Evolutionary conservation across 2,888 invertebrate species (phyloP), one percentile per base, ranked within the genome.

Genomic region (Agrotis clavis): DNA sequence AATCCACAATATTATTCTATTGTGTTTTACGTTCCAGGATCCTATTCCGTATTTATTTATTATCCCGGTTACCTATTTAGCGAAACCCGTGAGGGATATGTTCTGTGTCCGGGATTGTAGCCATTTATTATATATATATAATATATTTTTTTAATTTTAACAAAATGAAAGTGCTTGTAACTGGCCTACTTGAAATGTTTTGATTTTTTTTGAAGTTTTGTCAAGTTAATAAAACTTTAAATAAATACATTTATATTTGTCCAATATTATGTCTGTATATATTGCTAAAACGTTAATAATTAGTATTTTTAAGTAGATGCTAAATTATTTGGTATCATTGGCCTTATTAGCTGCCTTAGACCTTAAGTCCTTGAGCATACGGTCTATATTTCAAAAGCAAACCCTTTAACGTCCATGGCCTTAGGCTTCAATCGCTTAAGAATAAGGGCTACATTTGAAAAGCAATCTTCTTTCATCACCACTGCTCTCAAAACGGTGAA

Each of bases 211-310:
- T 41, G 4, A 41, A 1, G 6, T 11, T 41, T 41, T 14, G 65
- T 71, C 63, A 74, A 68, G 70, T 70, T 47, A 67, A 60, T 62
- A 30, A 56, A 82, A 45, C 41, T 18, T 56, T 21, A 53, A 41
- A 41, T 48, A 30, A 64, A 71, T 61, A 53, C 60, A 74, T 68
- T n/a, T 25, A 77, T 67, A 76, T 73, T 68, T 60, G 72, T 79
- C 71, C 66, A 75, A 45, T 57, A 47, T 54, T 30, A 75, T 83
- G 67, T 83, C 82, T 83, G 83, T 83, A 83, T 83, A 83, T 83
- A 82, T 82, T 70, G 85, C 71, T 79, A 74, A 78, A 60, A 60
- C 57, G 16, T 53, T 80, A 53, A 67, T 61, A 66, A 21, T 45
- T 66, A 54, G 13, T 73, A 67, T 56, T 60, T 81, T n/a, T 83